These are phyloP conservation scores for Axinella damicornis DNA, from an alignment of 37 sponge, comb jelly and placozoan species.

Conservation along the genomic window DNA sequence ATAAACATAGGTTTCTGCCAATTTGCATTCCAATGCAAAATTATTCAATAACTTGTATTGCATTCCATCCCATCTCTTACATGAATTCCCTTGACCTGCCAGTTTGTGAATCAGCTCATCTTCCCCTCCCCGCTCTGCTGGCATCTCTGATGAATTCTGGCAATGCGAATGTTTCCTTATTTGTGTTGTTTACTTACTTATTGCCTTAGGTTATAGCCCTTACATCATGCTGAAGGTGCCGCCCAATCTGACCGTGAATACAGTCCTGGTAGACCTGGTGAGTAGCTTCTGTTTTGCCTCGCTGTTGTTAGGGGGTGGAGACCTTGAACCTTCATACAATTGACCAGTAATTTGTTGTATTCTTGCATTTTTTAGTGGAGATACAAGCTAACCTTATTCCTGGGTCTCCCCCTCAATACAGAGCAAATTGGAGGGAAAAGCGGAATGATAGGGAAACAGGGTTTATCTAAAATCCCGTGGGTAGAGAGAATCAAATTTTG, in stretches of 20 bases:
- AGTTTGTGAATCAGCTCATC: not conserved
- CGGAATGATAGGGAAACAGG: no score
- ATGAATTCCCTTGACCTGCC: not conserved
- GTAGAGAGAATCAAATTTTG: no score
- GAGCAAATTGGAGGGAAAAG: no score
- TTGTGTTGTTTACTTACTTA: not conserved
- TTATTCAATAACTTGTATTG: not conserved
- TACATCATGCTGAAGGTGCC: constrained; percentile 47
- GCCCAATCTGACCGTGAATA: constrained; percentile 27
- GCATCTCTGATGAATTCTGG: not conserved
- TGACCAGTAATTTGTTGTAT: no score
- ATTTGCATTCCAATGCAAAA: no score
- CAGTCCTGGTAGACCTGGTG: constrained; percentile 49
- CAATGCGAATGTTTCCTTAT: not conserved
- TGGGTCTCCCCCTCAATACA: no score
- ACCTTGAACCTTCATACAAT: no score
- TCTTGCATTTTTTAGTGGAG: no score
- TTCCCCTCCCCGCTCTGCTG: not conserved
- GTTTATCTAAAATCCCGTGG: no score
- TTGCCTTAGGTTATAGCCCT: constrained; percentile 23
- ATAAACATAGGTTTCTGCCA: no score
- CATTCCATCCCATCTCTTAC: constrained; percentile 19
- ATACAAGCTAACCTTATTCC: no score
- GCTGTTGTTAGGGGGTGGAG: no score
- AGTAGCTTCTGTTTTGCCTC: not conserved